These are phyloP conservation scores for Chloropsis hardwickii DNA, from an alignment of 2,113 vertebrate genomes.

Conservation along the genomic window DNA sequence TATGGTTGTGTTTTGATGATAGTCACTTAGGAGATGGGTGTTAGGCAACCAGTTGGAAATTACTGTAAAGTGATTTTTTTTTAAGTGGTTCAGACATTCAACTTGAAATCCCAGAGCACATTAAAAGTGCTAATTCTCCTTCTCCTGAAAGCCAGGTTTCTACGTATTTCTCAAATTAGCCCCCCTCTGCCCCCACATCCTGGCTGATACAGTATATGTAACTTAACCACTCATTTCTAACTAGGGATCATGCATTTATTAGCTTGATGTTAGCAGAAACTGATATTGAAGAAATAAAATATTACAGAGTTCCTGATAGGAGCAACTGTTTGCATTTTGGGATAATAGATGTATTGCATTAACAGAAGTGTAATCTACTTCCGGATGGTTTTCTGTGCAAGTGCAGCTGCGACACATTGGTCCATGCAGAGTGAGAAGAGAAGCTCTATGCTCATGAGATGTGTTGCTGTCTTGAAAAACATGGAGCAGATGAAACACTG, in stretches of 20 bases:
- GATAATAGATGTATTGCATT: not conserved
- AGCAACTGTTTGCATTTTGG: not conserved
- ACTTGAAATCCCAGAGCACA: constrained; percentile 53
- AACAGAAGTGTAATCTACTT: not conserved
- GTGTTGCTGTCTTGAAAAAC: not conserved
- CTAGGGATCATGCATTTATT: not conserved
- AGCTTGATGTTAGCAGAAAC: not conserved
- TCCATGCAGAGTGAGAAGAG: not conserved
- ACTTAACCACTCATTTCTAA: not conserved
- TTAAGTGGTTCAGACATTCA: constrained; percentile 30
- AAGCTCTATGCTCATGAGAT: not conserved
- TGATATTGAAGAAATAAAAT: constrained; percentile 2
- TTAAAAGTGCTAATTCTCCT: constrained; percentile 27
- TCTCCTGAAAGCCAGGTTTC: constrained; percentile 23
- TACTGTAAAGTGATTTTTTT: constrained; percentile 46
- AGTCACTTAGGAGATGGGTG: constrained; percentile 63
- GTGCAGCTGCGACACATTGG: not conserved
- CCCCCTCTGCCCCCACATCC: not conserved
- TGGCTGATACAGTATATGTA: not conserved
- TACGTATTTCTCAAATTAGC: constrained; percentile 7
- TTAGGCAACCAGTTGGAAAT: constrained; percentile 63
- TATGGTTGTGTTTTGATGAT: constrained; percentile 63
- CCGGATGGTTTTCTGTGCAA: not conserved
- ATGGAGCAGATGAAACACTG: not conserved
- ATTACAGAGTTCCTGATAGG: not conserved